Evolutionary conservation across 1,140 invertebrate species (phyloP), one percentile per base, ranked within the genome.

Genomic region (Pseudomyrmex gracilis): DNA sequence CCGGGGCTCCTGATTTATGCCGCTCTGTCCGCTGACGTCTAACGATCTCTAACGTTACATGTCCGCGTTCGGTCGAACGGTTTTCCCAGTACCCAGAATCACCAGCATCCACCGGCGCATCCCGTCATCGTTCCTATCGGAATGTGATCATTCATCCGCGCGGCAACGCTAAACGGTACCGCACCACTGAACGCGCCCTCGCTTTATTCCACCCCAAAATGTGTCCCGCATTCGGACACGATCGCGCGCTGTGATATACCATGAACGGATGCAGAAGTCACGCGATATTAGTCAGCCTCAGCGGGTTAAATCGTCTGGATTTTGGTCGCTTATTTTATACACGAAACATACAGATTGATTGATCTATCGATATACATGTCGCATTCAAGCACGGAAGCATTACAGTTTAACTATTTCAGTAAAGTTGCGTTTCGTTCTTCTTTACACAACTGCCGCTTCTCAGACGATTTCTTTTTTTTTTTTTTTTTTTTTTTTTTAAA

Each of bases 1-100:
- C 66, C 60, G 67, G 22, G 47, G 7, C 45, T 47, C 45, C 77
- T 87, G 86, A 87, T 87, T 87, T 87, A 87, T 87, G 74, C 73
- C 60, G 64, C 15, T 85, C 67, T 82, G 74, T 64, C 17, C 45
- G 84, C 71, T 71, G 85, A 85, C 77, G 34, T 87, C 84, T 77
- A 85, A 85, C 85, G 84, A 83, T 57, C 57, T 67, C 45, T 63
- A 73, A 64, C 15, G 64, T 63, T 83, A 15, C 64, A 57, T 57
- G 57, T 73, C 68, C 67, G 58, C 78, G 20, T 49, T 57, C 49
- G 76, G 66, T 51, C 17, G 55, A 60, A 47, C 10, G 66, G 53
- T 70, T 83, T 83, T 67, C 47, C 66, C 80, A 45, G 43, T 63
- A 57, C 66, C 66, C 10, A 67, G 63, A 82, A 68, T 58, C 45